A percentile compares a stretch with the other conserved stretches of the same genome.
Evolutionary conservation across 2,797 vertebrate species (phyloP).

Genomic region (Periophthalmus magnuspinnatus): DNA sequence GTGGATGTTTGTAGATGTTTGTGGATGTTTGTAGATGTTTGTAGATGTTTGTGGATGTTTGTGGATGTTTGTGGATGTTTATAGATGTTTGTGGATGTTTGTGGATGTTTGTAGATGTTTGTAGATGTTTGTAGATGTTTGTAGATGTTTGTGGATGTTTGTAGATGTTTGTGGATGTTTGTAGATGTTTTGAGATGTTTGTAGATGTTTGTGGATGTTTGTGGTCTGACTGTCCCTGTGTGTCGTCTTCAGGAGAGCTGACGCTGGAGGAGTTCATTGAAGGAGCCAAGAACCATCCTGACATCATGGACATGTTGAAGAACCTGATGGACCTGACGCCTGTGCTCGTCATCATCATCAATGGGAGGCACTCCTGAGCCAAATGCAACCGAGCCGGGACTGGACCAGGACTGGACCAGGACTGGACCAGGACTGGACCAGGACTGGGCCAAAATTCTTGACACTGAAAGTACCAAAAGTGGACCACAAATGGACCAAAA

Average conservation of each 20-base stretch:
- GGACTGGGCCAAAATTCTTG: background rate
- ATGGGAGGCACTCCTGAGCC: slow-evolving; percentile 41
- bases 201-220: no score
- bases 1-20: no score
- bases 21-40: no score
- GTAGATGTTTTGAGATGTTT: no score
- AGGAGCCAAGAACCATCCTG: slow-evolving; percentile 70
- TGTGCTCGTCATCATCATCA: slow-evolving; percentile 73
- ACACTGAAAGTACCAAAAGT: background rate
- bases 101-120: no score
- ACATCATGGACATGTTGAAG: slow-evolving; percentile 78
- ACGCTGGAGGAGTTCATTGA: slow-evolving; percentile 80
- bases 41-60: no score
- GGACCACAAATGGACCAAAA: background rate
- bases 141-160: no score
- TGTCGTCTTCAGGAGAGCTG: slow-evolving; percentile 68
- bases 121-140: no score
- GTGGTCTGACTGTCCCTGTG: background rate
- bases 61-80: no score
- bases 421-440: background rate
- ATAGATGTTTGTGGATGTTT: no score
- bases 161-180: no score
- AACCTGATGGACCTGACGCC: slow-evolving; percentile 79
- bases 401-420: background rate
- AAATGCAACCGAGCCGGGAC: no score